These are phyloP conservation scores for Phacellophora camtschatica DNA, from an alignment of 30 jellyfish, hydroid and myxozoan species.

Conservation along the genomic window DNA sequence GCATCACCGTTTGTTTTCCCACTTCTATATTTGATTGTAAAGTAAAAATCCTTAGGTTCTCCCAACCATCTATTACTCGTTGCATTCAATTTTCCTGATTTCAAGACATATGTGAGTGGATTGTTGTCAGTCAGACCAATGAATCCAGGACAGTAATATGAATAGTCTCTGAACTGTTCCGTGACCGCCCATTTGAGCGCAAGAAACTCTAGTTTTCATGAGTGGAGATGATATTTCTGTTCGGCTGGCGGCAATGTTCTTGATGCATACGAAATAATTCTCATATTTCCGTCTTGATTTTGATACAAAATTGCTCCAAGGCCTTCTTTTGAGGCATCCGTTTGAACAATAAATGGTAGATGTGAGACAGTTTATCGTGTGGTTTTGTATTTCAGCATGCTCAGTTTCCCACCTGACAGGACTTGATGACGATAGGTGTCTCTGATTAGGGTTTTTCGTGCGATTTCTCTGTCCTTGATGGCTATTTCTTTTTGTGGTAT, in stretches of 20 bases:
- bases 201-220: conserved; percentile 22
- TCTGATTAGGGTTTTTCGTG: not conserved
- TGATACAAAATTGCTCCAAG: conserved; percentile 33
- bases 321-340: conserved; percentile 54
- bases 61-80: conserved; percentile 14
- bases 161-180: conserved; percentile 18
- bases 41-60: conserved; percentile 4
- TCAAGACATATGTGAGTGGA: conserved; percentile 32
- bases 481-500: not conserved
- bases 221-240: conserved; percentile 16
- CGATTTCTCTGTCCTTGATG: not conserved
- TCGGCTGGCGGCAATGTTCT: conserved; percentile 17
- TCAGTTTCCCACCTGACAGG: not conserved
- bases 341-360: not conserved
- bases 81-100: conserved; percentile 28
- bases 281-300: conserved; percentile 7
- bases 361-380: conserved; percentile 10
- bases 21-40: conserved; percentile 15
- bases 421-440: not conserved
- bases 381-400: conserved; percentile 16
- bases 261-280: conserved; percentile 34
- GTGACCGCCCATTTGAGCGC: conserved; percentile 49
- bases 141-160: not conserved
- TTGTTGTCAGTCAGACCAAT: conserved; percentile 34
- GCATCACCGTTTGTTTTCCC: not conserved